Evolutionary conservation across 2,113 vertebrate genomes (phyloP).

Genomic region (Sapayoa aenigma): DNA sequence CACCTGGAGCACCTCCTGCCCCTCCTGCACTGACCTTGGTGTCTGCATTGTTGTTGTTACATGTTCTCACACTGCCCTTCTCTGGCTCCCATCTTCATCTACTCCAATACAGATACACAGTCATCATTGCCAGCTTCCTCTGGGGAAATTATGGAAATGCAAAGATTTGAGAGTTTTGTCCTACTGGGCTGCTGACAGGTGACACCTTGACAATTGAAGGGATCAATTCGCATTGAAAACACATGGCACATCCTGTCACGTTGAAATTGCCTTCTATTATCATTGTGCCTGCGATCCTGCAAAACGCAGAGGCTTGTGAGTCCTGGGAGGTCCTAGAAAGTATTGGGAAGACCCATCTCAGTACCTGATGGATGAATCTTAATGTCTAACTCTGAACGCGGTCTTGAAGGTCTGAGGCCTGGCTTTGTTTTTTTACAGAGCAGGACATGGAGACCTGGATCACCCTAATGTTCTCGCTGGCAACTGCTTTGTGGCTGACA

Average conservation of each 20-base stretch:
- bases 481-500: background rate
- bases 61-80: no score
- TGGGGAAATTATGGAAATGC: background rate
- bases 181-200: background rate
- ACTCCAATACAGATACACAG: no score
- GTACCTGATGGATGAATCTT: background rate
- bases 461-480: background rate
- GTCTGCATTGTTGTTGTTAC: no score
- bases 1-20: no score
- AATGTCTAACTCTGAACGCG: background rate
- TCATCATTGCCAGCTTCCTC: background rate
- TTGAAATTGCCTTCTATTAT: background rate
- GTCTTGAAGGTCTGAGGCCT: background rate
- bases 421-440: background rate
- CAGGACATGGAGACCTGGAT: background rate
- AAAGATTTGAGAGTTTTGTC: background rate
- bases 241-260: background rate
- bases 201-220: background rate
- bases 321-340: background rate
- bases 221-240: background rate
- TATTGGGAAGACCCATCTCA: background rate
- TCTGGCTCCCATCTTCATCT: no score
- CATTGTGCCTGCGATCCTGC: background rate
- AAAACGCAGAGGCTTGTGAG: background rate
- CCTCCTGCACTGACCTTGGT: no score